Percentiles rank a stretch among this genome's conserved stretches.
Conservation (phyloP, 1,140 invertebrate genomes). For the Colletes gigas region DNA sequence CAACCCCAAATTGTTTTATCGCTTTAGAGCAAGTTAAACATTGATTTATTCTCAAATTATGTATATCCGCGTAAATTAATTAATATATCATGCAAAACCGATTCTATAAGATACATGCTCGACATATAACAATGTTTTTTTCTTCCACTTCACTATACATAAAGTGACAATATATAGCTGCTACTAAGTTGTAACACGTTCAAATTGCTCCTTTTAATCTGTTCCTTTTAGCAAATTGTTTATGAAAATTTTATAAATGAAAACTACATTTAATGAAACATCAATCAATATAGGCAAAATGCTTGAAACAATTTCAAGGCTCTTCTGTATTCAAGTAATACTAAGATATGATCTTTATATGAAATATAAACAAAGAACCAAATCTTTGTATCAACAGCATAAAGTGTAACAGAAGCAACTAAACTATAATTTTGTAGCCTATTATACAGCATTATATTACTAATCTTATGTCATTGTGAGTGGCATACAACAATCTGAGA, state of each 20-base stretch:
- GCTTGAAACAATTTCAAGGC: constrained; percentile 29
- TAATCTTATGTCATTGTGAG: not conserved
- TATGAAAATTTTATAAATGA: constrained; percentile 25
- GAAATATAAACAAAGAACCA: not conserved
- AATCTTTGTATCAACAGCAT: not conserved
- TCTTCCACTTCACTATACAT: constrained; percentile 23
- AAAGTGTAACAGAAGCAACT: constrained; percentile 8
- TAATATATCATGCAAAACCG: constrained; percentile 62
- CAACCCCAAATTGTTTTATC: constrained; percentile 64
- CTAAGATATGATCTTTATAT: not conserved
- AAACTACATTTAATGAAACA: constrained; percentile 24
- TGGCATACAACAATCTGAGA: not conserved
- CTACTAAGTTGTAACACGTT: constrained; percentile 28
- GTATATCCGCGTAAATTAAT: constrained; percentile 49
- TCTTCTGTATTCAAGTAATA: constrained; percentile 3
- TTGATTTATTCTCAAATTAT: constrained; percentile 47
- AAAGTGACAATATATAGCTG: constrained; percentile 18
- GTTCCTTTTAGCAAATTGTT: constrained; percentile 1
- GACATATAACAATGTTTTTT: constrained; percentile 20
- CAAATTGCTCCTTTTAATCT: constrained; percentile 45
- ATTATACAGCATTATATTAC: constrained; percentile 11
- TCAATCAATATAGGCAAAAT: not conserved
- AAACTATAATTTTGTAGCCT: constrained; percentile 9
- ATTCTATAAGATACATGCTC: constrained; percentile 61
- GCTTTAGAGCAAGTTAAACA: constrained; percentile 64